Evolutionary conservation across 2,797 vertebrate genomes (phyloP), one percentile per base, ranked within the genome.

Genomic region (Crenichthys baileyi): DNA sequence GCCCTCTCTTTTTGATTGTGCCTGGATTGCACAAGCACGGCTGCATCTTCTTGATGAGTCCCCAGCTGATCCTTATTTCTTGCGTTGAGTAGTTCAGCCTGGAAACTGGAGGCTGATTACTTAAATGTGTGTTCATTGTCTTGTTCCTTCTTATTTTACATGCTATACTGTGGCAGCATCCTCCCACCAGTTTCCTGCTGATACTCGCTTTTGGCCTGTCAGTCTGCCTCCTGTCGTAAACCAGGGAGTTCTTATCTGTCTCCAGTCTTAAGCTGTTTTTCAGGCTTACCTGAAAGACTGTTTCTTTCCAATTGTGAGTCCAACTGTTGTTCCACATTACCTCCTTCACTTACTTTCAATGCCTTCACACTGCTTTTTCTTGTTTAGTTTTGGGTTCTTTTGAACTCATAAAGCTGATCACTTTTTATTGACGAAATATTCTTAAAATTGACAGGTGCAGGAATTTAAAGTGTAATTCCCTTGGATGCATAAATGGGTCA

Each of bases 211-310:
- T 5, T 29, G 79, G 70, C 63, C 7, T n/a, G 44, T 71, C 79
- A 74, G 68, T 39, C 70, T 67, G 29, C 70, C 51, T 46, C 39
- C 41, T 7, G 26, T 60, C 7, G 26, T 53, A 70, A 51, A 56
- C 36, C 63, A 51, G 79, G 48, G n/a, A 65, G 55, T 16, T 0
- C n/a, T 39, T 56, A 75, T 71, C 71, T 6, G 63, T 61, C 77
- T 77, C 26, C 48, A 31, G 2, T 63, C 71, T 11, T 83, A 75
- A 81, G 73, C 75, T 80, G 67, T 53, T 53, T 31, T 61, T 51
- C 55, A 29, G 56, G 31, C 46, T 51, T 81, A 77, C 16, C 60
- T 79, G 77, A 63, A 76, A 20, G 63, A 18, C 56, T 70, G 24
- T 7, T 58, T 79, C 41, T 70, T 44, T 61, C 72, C 60, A 82